Evolutionary conservation across 2,888 invertebrate genomes (phyloP), one percentile per base, ranked within the genome.

Genomic region (Cryptus viduatorius): DNA sequence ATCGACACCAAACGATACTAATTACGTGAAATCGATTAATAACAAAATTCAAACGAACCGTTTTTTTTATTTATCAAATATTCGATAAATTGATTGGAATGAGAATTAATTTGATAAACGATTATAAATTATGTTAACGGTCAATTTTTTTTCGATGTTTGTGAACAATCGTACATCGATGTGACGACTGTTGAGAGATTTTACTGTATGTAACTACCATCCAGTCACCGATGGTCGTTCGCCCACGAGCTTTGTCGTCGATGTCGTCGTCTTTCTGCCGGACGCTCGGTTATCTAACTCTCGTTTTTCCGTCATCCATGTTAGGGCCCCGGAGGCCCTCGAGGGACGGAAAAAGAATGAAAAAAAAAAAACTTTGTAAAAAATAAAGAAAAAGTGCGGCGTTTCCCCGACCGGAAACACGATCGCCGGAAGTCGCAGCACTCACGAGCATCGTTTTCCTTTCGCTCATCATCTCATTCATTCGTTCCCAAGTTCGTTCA

Each of bases 371-470:
- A 72, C 44, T 24, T 14, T 7, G 8, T 56, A 29, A 7, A 4
- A 37, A 71, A 69, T 14, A 53, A 16, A 31, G 61, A 61, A 37
- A 29, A 31, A 16, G 29, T 19, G 24, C 83, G 83, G 88, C 86
- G 80, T 85, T 61, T 87, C 87, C 87, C 86, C 87, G 46, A 86
- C 88, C 89, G 90, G 89, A 89, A 89, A 85, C 85, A 83, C 85
- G 87, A 75, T 86, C 87, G 75, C 86, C 88, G 89, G 89, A 89
- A 80, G 80, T 75, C 46, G 64, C 75, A 12, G 48, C 53, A 19
- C 61, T 31, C 77, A 46, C 64, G 44, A 24, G 50, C 29, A 19
- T 59, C 19, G 19, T 80, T 56, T 80, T 48, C 37, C 61, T 59
- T 68, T 80, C 80, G 14, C 59, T 77, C 75, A 53, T 79, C 79